A percentile compares a stretch with the other conserved stretches of the same genome.
Evolutionary conservation across 2,888 invertebrate genomes (phyloP).

Genomic region (Stenolophus ochropezus): DNA sequence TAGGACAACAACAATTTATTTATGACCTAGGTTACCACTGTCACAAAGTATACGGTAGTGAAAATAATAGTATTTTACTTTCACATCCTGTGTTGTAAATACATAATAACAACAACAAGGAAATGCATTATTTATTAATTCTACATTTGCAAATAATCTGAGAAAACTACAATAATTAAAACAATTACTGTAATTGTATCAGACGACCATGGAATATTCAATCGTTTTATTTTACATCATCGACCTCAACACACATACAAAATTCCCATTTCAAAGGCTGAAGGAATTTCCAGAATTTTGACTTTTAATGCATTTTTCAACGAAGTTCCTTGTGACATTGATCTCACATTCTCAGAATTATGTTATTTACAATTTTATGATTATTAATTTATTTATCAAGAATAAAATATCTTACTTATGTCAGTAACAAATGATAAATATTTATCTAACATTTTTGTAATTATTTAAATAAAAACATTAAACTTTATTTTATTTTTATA

Average conservation of each 20-base stretch:
- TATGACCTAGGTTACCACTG: too few relatives aligned
- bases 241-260: background rate
- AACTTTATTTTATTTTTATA: too few relatives aligned
- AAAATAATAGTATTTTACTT: background rate
- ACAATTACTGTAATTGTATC: background rate
- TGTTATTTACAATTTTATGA: background rate
- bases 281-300: background rate
- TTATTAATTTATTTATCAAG: conserved; percentile 1
- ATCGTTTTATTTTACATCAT: background rate
- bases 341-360: conserved; percentile 15
- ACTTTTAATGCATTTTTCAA: background rate
- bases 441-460: background rate
- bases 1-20: too few relatives aligned
- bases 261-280: conserved; percentile 9
- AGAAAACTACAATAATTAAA: background rate
- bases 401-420: background rate
- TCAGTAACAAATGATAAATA: background rate
- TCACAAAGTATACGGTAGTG: too few relatives aligned
- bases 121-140: background rate
- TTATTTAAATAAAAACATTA: background rate
- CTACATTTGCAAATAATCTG: background rate
- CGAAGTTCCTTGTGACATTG: background rate
- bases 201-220: background rate
- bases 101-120: background rate
- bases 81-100: background rate